phyloP scores from a whole-genome alignment of 1,140 invertebrate species.

The Pseudoatta argentina region DNA sequence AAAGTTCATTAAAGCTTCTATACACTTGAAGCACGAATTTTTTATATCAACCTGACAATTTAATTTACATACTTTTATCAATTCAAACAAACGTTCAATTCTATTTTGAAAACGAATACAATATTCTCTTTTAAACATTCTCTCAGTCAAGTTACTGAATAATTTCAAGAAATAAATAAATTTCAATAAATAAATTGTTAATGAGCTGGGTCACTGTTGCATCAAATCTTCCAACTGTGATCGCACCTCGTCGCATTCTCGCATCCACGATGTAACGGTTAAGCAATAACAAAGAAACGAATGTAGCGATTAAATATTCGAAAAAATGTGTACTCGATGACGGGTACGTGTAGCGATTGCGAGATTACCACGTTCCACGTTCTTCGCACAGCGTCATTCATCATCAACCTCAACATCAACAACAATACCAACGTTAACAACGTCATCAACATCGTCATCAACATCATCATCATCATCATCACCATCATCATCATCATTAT shows the following conservation, averaged over 20 bases:
- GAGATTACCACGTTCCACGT: conserved; percentile 5
- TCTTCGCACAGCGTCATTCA: background rate
- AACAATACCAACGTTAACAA: background rate
- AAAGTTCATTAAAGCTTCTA: too few species aligned
- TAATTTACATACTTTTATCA: background rate
- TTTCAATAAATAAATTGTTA: background rate
- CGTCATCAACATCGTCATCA: background rate
- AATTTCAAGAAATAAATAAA: background rate
- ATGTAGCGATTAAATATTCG: conserved; percentile 35
- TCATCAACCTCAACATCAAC: background rate
- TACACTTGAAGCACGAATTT: too few species aligned
- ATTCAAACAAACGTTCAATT: background rate
- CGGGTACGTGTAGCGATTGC: background rate
- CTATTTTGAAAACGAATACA: background rate
- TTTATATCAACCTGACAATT: background rate
- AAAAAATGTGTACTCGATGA: conserved; percentile 16
- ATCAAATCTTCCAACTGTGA: background rate
- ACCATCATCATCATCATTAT: background rate
- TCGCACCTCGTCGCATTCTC: conserved; percentile 1
- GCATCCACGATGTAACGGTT: conserved; percentile 39
- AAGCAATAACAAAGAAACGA: conserved; percentile 60
- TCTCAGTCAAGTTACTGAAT: background rate
- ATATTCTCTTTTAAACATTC: background rate
- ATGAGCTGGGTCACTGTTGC: background rate
- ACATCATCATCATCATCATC: background rate